phyloP scores from a whole-genome alignment of 2,888 invertebrate genomes.

The Fragum whitleyi region DNA sequence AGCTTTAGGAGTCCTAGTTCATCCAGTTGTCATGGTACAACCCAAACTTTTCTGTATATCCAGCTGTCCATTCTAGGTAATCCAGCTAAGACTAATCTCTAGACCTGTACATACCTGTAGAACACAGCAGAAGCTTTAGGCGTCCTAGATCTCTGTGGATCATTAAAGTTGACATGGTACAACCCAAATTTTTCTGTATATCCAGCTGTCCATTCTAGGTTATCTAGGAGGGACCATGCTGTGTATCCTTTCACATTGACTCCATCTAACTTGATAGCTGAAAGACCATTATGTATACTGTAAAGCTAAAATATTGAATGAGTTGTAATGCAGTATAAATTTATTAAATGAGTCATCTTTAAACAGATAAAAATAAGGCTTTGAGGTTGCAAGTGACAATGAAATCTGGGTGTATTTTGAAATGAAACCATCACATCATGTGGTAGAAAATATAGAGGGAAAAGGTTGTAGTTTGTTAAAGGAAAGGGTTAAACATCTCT shows the following conservation, averaged over 20 bases:
- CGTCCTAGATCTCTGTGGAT: constrained; percentile 89
- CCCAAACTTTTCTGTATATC: constrained; percentile 90
- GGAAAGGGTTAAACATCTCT: too few relatives aligned
- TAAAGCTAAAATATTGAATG: neutral
- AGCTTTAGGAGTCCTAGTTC: constrained; percentile 89
- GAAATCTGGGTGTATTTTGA: too few relatives aligned
- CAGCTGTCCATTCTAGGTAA: constrained; percentile 92
- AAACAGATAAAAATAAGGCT: too few relatives aligned
- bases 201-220: constrained; percentile 93
- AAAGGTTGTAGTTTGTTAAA: too few relatives aligned
- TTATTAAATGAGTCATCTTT: too few relatives aligned
- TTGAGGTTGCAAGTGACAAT: too few relatives aligned
- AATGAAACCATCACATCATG: too few relatives aligned
- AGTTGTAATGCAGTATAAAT: too few relatives aligned
- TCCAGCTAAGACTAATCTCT: constrained; percentile 95
- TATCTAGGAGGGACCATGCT: constrained; percentile 93
- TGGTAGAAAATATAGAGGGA: too few relatives aligned
- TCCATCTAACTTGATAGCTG: constrained; percentile 75
- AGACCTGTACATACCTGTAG: constrained; percentile 50
- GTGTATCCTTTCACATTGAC: constrained; percentile 88
- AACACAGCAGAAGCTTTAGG: constrained; percentile 87
- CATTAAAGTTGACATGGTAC: constrained; percentile 90
- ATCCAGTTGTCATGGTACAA: constrained; percentile 90
- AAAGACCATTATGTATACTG: too few relatives aligned
- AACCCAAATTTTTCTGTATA: constrained; percentile 90